Base-by-base conservation (phyloP, 2,797 vertebrate genomes). In the Tympanoctomys barrerae region DNA sequence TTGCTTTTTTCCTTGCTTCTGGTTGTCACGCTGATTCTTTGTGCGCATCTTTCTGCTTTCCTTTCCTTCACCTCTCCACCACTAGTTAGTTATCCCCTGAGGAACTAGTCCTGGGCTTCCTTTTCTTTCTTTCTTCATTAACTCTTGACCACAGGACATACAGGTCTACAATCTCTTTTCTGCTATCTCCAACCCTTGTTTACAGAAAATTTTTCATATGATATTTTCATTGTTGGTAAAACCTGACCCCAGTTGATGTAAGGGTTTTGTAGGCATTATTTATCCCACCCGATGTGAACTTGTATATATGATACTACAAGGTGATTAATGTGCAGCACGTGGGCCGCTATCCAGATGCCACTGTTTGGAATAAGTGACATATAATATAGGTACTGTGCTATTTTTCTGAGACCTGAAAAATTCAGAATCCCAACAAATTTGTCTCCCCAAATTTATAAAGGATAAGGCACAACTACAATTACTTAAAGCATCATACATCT, bases 361-460 rank as follows among this genome's bases (percentile, higher is more conserved):
- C 2, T 46, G 61, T 36, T 49, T 52, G n/a, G 33, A n/a, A 59
- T 57, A 22, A 66, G 12, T 42, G 33, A 78, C n/a, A 18, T 33
- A n/a, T 22, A 14, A 75, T 77, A 21, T 8, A 4, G 46, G 5
- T 33, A 54, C 46, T 94, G 2, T 7, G 16, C 39, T 66, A 9
- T 70, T 93, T 78, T 82, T 86, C 66, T 81, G 52, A 89, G 81
- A 36, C 61, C 90, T 52, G 54, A 90, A 66, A 91, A 89, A n/a
- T 46, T 64, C 24, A 95, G 36, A 71, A 46, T 78, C 57, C 1
- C 31, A 71, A 42, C 24, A 9, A 36, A 31, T 13, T 73, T 46
- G 62, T 19, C 49, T 75, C 52, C 33, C 13, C 24, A 57, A 14
- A 3, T 36, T 46, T 22, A 59, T 61, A 61, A 7, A 61, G 59